Base-by-base conservation (phyloP, 1,140 invertebrate species). In the Drosophila littoralis region DNA sequence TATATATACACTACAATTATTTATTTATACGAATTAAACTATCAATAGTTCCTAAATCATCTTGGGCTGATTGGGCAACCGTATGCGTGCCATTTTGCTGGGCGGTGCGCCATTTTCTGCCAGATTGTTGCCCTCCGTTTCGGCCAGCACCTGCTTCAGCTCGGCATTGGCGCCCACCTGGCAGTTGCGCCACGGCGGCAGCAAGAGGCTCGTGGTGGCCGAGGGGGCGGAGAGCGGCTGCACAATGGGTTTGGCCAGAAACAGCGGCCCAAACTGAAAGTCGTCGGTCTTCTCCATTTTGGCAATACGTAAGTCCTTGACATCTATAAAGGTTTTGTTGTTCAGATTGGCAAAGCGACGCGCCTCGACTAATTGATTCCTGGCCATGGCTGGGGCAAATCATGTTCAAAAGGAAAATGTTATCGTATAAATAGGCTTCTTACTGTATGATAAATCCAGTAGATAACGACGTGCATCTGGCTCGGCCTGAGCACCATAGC, bases 131-230 rank as follows among this genome's bases (percentile, higher is more conserved):
- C 35, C 10, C n/a, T 71, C 51, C 6, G 6, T 6, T 7, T 46
- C 42, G 15, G 15, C 15, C 13, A 43, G 8, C 0, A 64, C 1
- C 22, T 57, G 60, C 68, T 65, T 71, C 9, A 71, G 43, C 15
- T 71, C 35, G 0, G 22, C 60, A 22, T 46, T 65, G 28, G 42
- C 51, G 9, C 68, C 68, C 51, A 71, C 51, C 51, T 71, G 60
- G 10, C 68, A 71, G 13, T 40, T 64, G 33, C 68, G 68, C 68
- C 68, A 71, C 1, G 68, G 68, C 13, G 68, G 68, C 52, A 71
- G 28, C 28, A 71, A 8, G 0, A 71, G 61, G 12, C 60, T 55
- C 8, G 40, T 57, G 7, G 68, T 17, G 1, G 35, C 42, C 0
- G 68, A 5, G 1, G 68, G 60, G 9, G 43, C 1, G 7, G 50